Conservation (phyloP, 2,888 invertebrate genomes). For the Leptopterna dolabrata region DNA sequence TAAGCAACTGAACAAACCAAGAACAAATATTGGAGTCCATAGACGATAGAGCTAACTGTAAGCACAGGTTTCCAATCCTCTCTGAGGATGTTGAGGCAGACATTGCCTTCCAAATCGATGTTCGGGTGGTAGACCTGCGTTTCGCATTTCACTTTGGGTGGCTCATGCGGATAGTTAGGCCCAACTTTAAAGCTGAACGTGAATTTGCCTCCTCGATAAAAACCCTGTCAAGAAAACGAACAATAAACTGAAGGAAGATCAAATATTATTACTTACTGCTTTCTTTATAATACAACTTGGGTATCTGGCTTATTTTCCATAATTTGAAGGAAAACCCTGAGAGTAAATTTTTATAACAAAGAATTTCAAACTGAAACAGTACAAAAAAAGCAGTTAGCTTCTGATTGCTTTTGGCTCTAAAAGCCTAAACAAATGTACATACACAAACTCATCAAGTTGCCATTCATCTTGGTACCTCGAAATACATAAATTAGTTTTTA, state of each 20-base stretch:
- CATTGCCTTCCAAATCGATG: slow-evolving; percentile 97
- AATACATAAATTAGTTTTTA: too few species aligned
- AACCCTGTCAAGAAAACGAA: slow-evolving; percentile 74
- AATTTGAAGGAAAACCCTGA: too few species aligned
- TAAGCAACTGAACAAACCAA: slow-evolving; percentile 74
- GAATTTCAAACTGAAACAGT: too few species aligned
- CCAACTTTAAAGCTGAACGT: slow-evolving; percentile 98
- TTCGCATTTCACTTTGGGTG: slow-evolving; percentile 98
- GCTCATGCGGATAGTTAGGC: slow-evolving; percentile 97
- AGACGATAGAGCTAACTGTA: slow-evolving; percentile 97
- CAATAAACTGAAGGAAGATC: neutral
- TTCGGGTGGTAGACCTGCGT: slow-evolving; percentile 98
- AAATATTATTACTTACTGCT: neutral
- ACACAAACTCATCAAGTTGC: too few species aligned
- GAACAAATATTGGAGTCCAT: slow-evolving; percentile 96
- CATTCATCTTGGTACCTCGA: too few species aligned
- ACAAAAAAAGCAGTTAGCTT: too few species aligned
- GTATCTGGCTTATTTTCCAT: too few species aligned
- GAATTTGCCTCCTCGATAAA: slow-evolving; percentile 94
- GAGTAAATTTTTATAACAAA: too few species aligned
- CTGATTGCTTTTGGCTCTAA: too few species aligned
- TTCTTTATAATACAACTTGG: too few species aligned
- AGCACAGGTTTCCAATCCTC: slow-evolving; percentile 99
- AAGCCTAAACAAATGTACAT: too few species aligned
- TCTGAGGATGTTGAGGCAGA: slow-evolving; percentile 95